Evolutionary conservation across 1,140 invertebrate species (phyloP).

Genomic region (Nebria ingens): DNA sequence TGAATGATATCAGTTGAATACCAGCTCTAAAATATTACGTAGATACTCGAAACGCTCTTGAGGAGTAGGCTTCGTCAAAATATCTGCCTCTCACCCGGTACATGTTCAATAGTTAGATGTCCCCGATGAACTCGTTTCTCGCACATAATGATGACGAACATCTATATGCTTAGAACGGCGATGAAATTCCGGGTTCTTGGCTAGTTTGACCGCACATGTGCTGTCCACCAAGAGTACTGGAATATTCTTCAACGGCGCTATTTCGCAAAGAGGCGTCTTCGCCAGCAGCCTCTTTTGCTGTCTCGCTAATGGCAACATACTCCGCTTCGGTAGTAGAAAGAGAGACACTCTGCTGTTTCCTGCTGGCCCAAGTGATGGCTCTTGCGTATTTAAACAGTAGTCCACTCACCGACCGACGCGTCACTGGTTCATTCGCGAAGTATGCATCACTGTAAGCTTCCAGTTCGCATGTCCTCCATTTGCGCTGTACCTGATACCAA

Average conservation of each 20-base stretch:
- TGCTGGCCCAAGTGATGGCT: conserved; percentile 28
- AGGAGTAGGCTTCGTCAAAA: too few relatives aligned
- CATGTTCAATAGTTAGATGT: too few relatives aligned
- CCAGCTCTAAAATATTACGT: too few relatives aligned
- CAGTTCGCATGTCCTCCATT: conserved; percentile 14
- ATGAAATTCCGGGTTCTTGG: conserved; percentile 26
- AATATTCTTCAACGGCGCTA: not conserved
- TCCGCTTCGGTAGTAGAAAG: conserved; percentile 35
- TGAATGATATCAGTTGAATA: too few relatives aligned
- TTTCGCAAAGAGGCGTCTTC: not conserved
- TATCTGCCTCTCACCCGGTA: too few relatives aligned
- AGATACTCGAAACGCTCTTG: too few relatives aligned
- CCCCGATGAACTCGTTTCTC: too few relatives aligned
- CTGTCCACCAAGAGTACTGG: conserved; percentile 23
- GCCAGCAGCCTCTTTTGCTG: conserved; percentile 28
- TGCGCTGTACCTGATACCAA: conserved; percentile 20
- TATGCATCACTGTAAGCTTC: conserved; percentile 30
- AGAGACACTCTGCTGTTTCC: conserved; percentile 27
- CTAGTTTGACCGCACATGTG: conserved; percentile 24
- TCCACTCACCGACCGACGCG: conserved; percentile 28
- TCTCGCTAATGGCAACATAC: conserved; percentile 26
- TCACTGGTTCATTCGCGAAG: conserved; percentile 26
- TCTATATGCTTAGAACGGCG: conserved; percentile 29
- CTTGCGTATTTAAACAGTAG: conserved; percentile 28
- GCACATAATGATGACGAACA: conserved; percentile 27